These are phyloP conservation scores for Boloria selene DNA, from an alignment of 2,888 invertebrate genomes.

Conservation along the genomic window DNA sequence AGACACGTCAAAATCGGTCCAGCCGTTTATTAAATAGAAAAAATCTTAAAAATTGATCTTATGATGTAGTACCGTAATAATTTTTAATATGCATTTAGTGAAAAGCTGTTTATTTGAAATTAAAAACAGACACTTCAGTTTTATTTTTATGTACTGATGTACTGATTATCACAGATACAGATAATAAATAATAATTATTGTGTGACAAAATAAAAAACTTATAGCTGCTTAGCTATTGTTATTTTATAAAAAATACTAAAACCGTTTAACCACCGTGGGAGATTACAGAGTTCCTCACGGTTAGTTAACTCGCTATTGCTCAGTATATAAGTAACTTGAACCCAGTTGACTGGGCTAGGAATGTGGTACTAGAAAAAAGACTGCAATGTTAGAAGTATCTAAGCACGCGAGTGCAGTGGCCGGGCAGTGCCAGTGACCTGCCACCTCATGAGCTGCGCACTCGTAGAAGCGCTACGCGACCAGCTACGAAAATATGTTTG, in stretches of 20 bases:
- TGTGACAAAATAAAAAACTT: no score
- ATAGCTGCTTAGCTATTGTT: no score
- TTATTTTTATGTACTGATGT: no score
- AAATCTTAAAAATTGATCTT: no score
- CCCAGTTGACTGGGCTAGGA: conserved; percentile 61
- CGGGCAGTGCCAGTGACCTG: conserved; percentile 77
- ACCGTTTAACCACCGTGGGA: conserved; percentile 26
- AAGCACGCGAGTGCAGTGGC: conserved; percentile 79
- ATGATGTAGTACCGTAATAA: no score
- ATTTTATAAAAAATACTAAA: conserved; percentile 2
- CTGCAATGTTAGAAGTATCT: conserved; percentile 78
- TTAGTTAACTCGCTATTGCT: conserved; percentile 41
- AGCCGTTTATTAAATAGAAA: no score
- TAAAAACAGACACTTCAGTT: no score
- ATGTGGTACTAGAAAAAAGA: conserved; percentile 78
- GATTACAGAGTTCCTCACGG: conserved; percentile 36
- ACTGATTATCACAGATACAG: no score
- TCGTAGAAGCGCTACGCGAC: conserved; percentile 64
- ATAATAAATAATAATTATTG: no score
- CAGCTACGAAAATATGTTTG: conserved; percentile 54
- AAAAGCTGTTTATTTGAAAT: no score
- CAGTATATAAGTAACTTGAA: conserved; percentile 50
- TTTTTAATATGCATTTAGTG: no score
- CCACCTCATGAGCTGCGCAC: conserved; percentile 49
- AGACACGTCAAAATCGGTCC: no score